Evolutionary conservation across 2,888 invertebrate species (phyloP), one percentile per base, ranked within the genome.

Genomic region (Drosophila merina): DNA sequence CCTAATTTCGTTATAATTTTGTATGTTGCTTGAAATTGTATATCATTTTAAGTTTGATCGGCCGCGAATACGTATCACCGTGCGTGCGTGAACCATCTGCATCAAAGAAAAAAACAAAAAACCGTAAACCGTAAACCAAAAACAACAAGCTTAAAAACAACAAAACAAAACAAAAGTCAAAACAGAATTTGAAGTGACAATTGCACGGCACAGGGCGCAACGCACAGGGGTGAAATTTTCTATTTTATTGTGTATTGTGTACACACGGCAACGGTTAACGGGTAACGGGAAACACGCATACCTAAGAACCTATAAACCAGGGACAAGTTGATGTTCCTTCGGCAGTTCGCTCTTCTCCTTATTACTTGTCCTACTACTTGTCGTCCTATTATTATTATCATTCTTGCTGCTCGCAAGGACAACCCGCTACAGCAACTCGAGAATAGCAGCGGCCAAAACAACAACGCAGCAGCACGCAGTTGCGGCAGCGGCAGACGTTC

Each of bases 1-100:
- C 90, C 90, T 91, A 91, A 91, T 91, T 91, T 91, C 86, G 90
- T 91, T 91, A 91, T 88, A 88, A 88, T 89, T 90, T 90, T 90
- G 88, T 89, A 86, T 88, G 86, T 85, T 90, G 90, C 80, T 86
- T 90, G 90, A 88, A 89, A 90, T 90, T 89, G 90, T 89, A 91
- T 91, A 91, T 92, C 91, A 91, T 91, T 92, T 91, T 90, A 89
- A 91, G 90, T 91, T 91, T 91, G 91, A 91, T 91, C 91, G 91
- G 90, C 90, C 89, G 91, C 89, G 91, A 90, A 91, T 91, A 89
- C 91, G 89, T 90, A 90, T 87, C 86, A 85, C 58, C 77, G 79
- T 77, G 81, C 81, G 82, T 76, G 79, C 77, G 77, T 85, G 76
- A 73, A 74, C 71, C 70, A 72, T 12, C 48, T 69, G 25, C 40